Evolutionary conservation across 2,888 invertebrate genomes (phyloP), one percentile per base, ranked within the genome.

Genomic region (Phengaris alcon): DNA sequence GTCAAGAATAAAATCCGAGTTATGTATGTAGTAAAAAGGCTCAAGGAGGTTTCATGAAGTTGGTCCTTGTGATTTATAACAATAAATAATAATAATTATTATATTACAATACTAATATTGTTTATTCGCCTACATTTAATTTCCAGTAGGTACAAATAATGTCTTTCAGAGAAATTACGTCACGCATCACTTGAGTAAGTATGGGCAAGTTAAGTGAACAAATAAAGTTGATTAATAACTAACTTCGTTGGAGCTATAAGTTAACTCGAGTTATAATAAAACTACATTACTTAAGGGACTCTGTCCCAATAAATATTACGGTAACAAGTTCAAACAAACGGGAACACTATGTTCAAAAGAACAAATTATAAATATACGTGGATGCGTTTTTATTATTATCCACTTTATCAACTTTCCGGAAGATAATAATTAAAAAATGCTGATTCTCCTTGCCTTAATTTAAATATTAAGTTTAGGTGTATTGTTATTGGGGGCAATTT

Each of bases 161-260:
- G 35, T 12, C 64, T 64, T 64, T 8, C 57, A 7, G 6, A 12
- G 12, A 52, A 35, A 64, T 12, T 69, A 48, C 69, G 69, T 48
- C 48, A 15, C 69, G 68, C n/a, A 48, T 68, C 68, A 48, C 48
- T 69, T 48, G 15, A 48, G 4, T 48, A 35, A 64, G 69, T 68
- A 46, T 69, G 15, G 69, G n/a, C 35, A 13, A 48, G 69, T 69
- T 46, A 48, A 69, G 69, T 69, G 69, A 48, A 48, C 69, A 69
- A 69, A 69, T 69, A 69, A 69, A 69, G 48, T 69, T 48, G 69
- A 69, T 69, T 69, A 69, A 69, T 48, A 64, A 10, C 9, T 69
- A 64, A 10, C 9, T 69, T 69, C 10, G 9, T 3, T 48, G 69
- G 69, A 15, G 15, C n/a, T n/a, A 69, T 44, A 44, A 44, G 12